Evolutionary conservation across 2,113 vertebrate genomes (phyloP).

Genomic region (Patagioenas fasciata): DNA sequence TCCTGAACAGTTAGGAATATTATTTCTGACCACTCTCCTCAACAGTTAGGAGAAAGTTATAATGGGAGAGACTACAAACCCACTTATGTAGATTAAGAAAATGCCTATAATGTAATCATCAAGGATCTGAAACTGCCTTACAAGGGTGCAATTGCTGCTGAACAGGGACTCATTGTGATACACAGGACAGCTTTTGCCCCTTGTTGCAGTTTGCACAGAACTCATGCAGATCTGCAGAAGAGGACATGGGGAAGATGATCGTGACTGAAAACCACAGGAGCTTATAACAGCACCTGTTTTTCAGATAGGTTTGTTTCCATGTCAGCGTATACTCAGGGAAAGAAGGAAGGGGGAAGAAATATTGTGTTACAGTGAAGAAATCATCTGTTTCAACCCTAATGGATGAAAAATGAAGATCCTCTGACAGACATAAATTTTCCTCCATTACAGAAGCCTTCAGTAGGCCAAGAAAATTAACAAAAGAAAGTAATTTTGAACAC

Average conservation of each 20-base stretch:
- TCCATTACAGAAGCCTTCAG: not conserved
- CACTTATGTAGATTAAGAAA: not conserved
- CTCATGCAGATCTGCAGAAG: not conserved
- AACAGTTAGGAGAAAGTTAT: not conserved
- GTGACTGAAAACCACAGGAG: not conserved
- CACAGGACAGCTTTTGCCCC: fast-evolving
- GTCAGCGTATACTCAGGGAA: not conserved
- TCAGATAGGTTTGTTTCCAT: not conserved
- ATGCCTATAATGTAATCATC: not conserved
- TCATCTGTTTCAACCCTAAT: not conserved
- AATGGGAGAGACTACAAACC: not conserved
- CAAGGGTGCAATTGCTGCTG: not conserved
- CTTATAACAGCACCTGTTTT: not conserved
- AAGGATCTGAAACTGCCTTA: not conserved
- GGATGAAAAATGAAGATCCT: not conserved
- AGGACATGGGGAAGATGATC: not conserved
- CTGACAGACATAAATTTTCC: not conserved
- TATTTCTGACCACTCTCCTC: not conserved
- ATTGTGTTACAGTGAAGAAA: not conserved
- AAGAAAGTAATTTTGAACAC: not conserved
- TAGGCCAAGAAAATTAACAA: not conserved
- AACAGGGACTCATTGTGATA: not conserved
- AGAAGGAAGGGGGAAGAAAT: not conserved
- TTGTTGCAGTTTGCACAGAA: fast-evolving
- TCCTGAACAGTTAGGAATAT: not conserved